phyloP scores from a whole-genome alignment of 2,888 invertebrate species.

The Mantis religiosa region DNA sequence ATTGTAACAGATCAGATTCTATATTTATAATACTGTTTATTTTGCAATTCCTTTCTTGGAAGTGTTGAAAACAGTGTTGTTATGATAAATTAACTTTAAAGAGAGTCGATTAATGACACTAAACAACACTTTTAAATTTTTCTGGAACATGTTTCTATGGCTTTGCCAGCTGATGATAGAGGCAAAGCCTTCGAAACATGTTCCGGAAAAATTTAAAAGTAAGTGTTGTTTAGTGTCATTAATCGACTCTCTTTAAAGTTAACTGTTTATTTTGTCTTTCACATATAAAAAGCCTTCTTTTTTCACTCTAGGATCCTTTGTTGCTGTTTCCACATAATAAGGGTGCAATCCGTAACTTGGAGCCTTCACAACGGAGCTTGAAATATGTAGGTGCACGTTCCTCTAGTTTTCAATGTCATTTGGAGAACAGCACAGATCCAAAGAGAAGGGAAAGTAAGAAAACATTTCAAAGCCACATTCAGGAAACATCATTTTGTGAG shows the following conservation, averaged over 20 bases:
- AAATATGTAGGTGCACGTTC: slow-evolving; percentile 21
- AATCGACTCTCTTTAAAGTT: too few species aligned
- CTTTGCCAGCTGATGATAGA: too few species aligned
- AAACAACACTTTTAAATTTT: too few species aligned
- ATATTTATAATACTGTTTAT: not conserved
- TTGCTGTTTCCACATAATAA: slow-evolving; percentile 59
- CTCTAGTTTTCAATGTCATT: slow-evolving; percentile 24
- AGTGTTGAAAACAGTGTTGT: too few species aligned
- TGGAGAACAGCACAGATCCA: not conserved
- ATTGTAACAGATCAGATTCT: not conserved
- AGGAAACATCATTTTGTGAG: not conserved
- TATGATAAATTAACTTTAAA: too few species aligned
- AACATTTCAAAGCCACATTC: slow-evolving; percentile 15
- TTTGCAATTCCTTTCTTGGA: too few species aligned
- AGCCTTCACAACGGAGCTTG: not conserved
- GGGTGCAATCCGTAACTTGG: slow-evolving; percentile 47
- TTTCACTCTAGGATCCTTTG: slow-evolving; percentile 47
- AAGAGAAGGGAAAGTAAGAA: not conserved
- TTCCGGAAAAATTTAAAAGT: too few species aligned
- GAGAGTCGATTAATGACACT: too few species aligned
- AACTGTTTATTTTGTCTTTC: not conserved
- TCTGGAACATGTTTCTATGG: too few species aligned
- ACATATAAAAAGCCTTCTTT: not conserved
- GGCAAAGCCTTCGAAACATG: too few species aligned
- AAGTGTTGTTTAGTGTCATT: too few species aligned